phyloP scores from a whole-genome alignment of 1,140 invertebrate genomes.

The Scaptodrosophila lebanonensis region DNA sequence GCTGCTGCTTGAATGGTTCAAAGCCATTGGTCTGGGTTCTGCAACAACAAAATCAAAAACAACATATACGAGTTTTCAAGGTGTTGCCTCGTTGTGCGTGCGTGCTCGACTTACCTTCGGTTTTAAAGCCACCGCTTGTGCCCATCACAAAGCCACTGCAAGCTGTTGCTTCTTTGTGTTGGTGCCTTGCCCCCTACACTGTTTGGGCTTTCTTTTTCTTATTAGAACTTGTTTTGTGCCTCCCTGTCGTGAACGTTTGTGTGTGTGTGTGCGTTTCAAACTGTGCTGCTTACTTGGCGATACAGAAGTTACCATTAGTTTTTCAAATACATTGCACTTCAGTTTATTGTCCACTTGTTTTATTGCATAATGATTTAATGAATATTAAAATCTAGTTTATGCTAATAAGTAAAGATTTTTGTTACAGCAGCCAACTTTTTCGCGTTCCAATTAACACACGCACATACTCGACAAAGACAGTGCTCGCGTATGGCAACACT shows the following conservation, averaged over 20 bases:
- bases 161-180: conserved; percentile 51
- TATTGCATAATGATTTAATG: not conserved
- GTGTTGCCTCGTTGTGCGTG: conserved; percentile 16
- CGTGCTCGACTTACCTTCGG: conserved; percentile 56
- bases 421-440: conserved; percentile 24
- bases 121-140: conserved; percentile 66
- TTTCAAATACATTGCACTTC: conserved; percentile 12
- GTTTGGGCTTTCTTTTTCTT: conserved; percentile 35
- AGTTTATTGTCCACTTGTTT: not conserved
- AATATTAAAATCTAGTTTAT: conserved; percentile 28
- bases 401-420: conserved; percentile 28
- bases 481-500: too few species aligned
- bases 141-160: conserved; percentile 50
- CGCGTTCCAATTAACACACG: conserved; percentile 4
- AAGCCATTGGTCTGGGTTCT: conserved; percentile 48
- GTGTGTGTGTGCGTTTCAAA: conserved; percentile 19
- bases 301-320: conserved; percentile 13
- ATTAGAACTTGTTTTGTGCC: conserved; percentile 58
- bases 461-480: too few species aligned
- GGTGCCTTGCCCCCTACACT: not conserved
- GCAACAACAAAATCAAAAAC: conserved; percentile 27
- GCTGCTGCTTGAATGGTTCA: conserved; percentile 39
- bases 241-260: conserved; percentile 21
- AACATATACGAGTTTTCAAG: conserved; percentile 29
- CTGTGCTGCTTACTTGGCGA: conserved; percentile 25